phyloP scores from a whole-genome alignment of 1,140 invertebrate species.

The Pemphigus obesinymphae region DNA sequence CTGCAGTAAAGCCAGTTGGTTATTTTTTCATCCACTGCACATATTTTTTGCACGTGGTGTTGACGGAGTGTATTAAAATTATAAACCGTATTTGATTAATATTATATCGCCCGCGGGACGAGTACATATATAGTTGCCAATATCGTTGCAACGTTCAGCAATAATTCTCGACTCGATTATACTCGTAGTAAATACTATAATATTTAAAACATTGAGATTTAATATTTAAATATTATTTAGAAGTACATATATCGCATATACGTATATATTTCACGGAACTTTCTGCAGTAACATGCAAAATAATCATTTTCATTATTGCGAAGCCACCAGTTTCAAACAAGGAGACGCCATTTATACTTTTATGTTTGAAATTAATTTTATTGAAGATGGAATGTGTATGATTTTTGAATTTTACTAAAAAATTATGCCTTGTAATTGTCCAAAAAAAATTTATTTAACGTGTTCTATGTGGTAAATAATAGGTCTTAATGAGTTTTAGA shows the following conservation, averaged over 20 bases:
- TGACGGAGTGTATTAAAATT: not conserved
- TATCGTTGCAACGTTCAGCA: too few species aligned
- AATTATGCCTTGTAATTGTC: too few species aligned
- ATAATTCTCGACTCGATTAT: too few species aligned
- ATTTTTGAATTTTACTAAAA: not conserved
- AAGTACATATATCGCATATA: too few species aligned
- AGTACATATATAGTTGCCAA: not conserved
- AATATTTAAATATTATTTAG: too few species aligned
- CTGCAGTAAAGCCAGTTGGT: not conserved
- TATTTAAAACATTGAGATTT: too few species aligned
- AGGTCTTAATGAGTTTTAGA: too few species aligned
- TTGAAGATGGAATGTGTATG: not conserved
- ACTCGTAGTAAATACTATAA: too few species aligned
- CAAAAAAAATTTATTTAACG: not conserved
- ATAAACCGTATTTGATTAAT: not conserved
- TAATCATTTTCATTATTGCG: not conserved
- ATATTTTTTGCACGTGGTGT: not conserved
- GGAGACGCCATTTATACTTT: not conserved
- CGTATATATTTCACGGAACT: not conserved
- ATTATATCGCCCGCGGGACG: not conserved
- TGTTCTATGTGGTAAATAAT: not conserved
- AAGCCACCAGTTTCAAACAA: not conserved
- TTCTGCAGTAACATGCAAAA: not conserved
- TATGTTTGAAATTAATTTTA: not conserved
- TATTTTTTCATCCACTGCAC: not conserved